Evolutionary conservation across 2,888 invertebrate genomes (phyloP).

Genomic region (Argyresthia albistria): DNA sequence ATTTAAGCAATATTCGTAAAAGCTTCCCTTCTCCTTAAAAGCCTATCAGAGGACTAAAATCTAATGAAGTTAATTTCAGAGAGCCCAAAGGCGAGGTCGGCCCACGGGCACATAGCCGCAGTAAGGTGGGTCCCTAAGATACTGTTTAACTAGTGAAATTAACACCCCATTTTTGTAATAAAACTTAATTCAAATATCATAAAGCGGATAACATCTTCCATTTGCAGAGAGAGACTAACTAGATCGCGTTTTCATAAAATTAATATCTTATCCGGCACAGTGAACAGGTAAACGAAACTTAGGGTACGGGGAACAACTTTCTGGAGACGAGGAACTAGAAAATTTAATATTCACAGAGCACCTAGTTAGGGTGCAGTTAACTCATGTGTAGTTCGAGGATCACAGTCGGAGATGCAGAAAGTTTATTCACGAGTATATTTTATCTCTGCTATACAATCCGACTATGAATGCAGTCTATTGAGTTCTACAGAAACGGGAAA

Average conservation of each 20-base stretch:
- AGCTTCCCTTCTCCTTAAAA: too few species aligned
- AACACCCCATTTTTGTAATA: not conserved
- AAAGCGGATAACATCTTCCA: slow-evolving; percentile 18
- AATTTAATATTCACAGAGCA: slow-evolving; percentile 45
- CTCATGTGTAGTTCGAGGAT: not conserved
- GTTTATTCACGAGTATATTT: too few species aligned
- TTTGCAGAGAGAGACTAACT: slow-evolving; percentile 32
- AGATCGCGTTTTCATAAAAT: slow-evolving; percentile 43
- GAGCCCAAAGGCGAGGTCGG: too few species aligned
- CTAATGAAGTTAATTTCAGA: too few species aligned
- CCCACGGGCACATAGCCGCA: too few species aligned
- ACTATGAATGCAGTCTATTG: too few species aligned
- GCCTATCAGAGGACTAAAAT: too few species aligned
- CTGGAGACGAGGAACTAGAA: slow-evolving; percentile 47
- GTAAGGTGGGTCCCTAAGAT: too few species aligned
- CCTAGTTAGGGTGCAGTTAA: slow-evolving; percentile 20
- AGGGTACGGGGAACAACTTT: slow-evolving; percentile 36
- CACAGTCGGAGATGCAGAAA: too few species aligned
- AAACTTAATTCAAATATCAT: not conserved
- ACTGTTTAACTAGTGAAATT: not conserved
- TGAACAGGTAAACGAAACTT: slow-evolving; percentile 49
- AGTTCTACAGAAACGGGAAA: too few species aligned
- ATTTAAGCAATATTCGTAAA: too few species aligned
- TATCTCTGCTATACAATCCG: too few species aligned
- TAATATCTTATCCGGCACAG: slow-evolving; percentile 33